Evolutionary conservation across 2,888 invertebrate genomes (phyloP).

Genomic region (Eurytoma californica): DNA sequence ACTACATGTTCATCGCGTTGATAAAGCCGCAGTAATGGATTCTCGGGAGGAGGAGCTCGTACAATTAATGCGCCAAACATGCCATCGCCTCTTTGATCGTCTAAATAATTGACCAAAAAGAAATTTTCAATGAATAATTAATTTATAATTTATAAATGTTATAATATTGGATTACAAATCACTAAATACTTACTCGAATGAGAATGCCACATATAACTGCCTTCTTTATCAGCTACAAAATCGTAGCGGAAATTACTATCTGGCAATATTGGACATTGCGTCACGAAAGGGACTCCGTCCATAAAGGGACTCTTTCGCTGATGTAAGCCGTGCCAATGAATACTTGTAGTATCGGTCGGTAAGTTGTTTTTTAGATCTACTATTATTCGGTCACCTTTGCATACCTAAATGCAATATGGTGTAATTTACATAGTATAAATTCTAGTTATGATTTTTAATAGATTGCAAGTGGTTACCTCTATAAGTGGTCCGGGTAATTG

Average conservation of each 20-base stretch:
- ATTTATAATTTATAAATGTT: too few relatives aligned
- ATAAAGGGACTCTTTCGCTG: slow-evolving; percentile 87
- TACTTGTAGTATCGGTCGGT: slow-evolving; percentile 86
- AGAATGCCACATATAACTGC: slow-evolving; percentile 82
- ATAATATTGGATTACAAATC: too few relatives aligned
- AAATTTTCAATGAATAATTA: too few relatives aligned
- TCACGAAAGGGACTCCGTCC: slow-evolving; percentile 92
- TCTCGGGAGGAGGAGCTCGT: slow-evolving; percentile 80
- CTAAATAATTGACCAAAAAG: not conserved
- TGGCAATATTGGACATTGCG: slow-evolving; percentile 89
- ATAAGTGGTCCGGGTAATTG: slow-evolving; percentile 2
- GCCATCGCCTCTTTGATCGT: slow-evolving; percentile 87
- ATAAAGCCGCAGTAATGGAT: slow-evolving; percentile 69
- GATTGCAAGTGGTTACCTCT: slow-evolving; percentile 5
- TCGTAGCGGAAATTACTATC: slow-evolving; percentile 85
- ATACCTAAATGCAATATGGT: slow-evolving; percentile 79
- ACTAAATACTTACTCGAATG: slow-evolving; percentile 22
- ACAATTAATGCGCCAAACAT: slow-evolving; percentile 85
- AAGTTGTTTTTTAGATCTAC: slow-evolving; percentile 89
- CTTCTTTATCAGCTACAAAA: slow-evolving; percentile 83
- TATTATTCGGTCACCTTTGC: slow-evolving; percentile 87
- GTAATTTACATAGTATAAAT: too few relatives aligned
- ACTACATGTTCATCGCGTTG: slow-evolving; percentile 71
- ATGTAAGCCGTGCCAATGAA: slow-evolving; percentile 95
- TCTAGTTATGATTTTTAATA: too few relatives aligned